These are phyloP conservation scores for Trematomus bernacchii DNA, from an alignment of 2,797 vertebrate genomes.

Conservation along the genomic window DNA sequence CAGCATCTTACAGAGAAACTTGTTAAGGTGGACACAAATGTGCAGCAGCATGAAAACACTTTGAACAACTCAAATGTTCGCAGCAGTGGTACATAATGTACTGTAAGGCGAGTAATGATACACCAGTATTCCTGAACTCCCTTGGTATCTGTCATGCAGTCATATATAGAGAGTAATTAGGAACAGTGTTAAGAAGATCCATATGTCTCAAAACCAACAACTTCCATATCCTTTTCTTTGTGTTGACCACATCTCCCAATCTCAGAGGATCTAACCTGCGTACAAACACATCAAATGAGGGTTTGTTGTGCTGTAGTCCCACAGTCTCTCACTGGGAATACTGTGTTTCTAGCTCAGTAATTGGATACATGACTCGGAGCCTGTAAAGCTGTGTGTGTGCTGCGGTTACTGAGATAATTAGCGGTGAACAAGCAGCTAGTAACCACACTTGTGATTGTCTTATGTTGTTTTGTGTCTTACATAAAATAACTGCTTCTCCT, in stretches of 20 bases:
- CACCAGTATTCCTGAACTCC: background rate
- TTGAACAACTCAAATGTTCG: background rate
- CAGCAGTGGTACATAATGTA: background rate
- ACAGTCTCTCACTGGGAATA: conserved; percentile 40
- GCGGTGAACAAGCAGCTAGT: conserved; percentile 60
- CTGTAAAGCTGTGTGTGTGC: conserved; percentile 46
- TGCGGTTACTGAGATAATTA: conserved; percentile 68
- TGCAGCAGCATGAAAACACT: background rate
- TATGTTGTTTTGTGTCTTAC: conserved; percentile 29
- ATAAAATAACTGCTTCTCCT: conserved; percentile 4
- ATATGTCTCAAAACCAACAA: no score
- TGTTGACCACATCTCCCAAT: background rate
- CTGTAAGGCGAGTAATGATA: background rate
- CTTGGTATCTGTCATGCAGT: background rate
- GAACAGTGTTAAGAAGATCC: conserved; percentile 4
- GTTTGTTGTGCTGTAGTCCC: background rate
- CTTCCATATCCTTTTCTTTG: background rate
- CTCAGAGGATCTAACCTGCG: conserved; percentile 21
- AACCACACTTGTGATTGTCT: conserved; percentile 41
- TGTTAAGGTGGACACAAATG: background rate
- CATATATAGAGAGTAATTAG: conserved; percentile 27
- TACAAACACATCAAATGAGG: conserved; percentile 17
- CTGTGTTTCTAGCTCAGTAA: conserved; percentile 53
- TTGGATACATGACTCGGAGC: conserved; percentile 51
- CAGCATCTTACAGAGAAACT: background rate